Base-by-base conservation (phyloP, 1,140 invertebrate genomes). In the Odontomachus brunneus region DNA sequence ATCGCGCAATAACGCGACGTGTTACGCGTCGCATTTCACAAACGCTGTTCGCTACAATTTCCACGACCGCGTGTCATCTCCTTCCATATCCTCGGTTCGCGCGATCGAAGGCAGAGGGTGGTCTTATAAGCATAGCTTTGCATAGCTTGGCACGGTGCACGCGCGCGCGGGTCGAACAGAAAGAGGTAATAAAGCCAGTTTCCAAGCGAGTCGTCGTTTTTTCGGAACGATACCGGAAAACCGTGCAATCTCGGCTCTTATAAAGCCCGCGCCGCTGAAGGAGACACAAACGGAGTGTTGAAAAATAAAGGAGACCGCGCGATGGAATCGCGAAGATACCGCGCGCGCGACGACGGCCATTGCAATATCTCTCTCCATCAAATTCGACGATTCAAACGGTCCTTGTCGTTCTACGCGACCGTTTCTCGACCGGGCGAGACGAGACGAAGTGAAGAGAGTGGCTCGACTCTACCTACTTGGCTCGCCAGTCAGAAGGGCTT, bases 281-380 rank as follows among this genome's bases (percentile, higher is more conserved):
- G 74, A 87, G 85, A 87, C 59, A 87, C 51, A 69, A 63, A 62
- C 26, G 17, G 44, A 55, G 26, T 48, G 49, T 24, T 44, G 66
- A 71, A 82, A 83, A 85, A 88, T 84, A 88, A 88, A 85, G 53
- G 71, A 65, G 29, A 33, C 66, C 81, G 29, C 55, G 44, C 75
- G 44, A 76, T 82, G 62, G 87, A 85, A 83, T 85, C 17, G 17
- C 1, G 65, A 49, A 74, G 49, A 85, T 83, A 78, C 60, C 83
- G 48, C 71, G 59, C 72, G 38, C 62, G 63, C 44, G 49, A 19
- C 38, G 3, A 7, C 38, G 38, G 38, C 3, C 38, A 66, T 62
- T 15, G 87, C 84, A 86, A 89, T 89, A 89, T 89, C 87, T 82
- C 84, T 78, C 55, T 89, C 82, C 51, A 82, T 88, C 76, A 80